Conservation (phyloP, 2,113 vertebrate species). For the Marmota monax region DNA sequence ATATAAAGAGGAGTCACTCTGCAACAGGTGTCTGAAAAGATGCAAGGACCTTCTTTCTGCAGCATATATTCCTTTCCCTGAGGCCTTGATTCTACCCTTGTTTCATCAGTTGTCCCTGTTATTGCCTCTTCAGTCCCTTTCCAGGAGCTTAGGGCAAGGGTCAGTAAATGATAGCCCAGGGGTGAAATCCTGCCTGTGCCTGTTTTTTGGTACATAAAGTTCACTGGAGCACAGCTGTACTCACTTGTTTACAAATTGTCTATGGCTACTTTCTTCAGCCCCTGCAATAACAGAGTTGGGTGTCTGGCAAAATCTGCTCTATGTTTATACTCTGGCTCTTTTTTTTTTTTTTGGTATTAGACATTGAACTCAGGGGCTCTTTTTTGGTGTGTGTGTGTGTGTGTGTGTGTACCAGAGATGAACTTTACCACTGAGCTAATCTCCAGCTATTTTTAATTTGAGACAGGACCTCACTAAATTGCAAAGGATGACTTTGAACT, state of each 20-base stretch:
- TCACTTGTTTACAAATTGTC: not conserved
- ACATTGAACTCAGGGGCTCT: no score
- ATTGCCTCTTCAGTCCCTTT: not conserved
- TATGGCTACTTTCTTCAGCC: not conserved
- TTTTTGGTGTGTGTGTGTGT: no score
- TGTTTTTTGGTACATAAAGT: not conserved
- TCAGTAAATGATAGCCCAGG: not conserved
- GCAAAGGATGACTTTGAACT: no score
- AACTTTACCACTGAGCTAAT: no score
- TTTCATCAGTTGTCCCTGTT: not conserved
- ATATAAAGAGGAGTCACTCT: not conserved
- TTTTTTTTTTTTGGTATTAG: no score
- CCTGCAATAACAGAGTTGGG: not conserved
- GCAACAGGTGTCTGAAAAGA: not conserved
- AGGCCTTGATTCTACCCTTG: not conserved
- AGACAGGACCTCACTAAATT: no score
- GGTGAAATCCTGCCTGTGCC: not conserved
- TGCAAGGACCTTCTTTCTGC: not conserved
- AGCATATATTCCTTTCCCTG: not conserved
- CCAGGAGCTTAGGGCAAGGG: not conserved
- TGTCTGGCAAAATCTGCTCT: not conserved
- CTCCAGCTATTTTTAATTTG: no score
- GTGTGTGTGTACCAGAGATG: no score
- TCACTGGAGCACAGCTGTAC: not conserved
- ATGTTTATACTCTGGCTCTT: not conserved